Conservation (phyloP, 2,888 invertebrate genomes). For the Drosophila algonquin region DNA sequence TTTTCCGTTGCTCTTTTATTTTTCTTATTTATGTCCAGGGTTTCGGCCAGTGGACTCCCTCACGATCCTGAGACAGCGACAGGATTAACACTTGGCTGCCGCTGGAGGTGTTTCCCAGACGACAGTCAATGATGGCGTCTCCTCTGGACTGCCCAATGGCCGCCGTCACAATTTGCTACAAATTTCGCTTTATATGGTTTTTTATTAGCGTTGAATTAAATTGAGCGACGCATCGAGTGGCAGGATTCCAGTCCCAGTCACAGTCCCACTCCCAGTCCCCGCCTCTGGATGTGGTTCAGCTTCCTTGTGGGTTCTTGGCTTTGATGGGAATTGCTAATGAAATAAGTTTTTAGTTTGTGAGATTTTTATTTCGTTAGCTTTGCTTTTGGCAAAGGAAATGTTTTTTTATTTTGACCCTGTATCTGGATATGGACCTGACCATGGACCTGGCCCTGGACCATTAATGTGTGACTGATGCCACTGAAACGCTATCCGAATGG, state of each 20-base stretch:
- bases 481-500: constrained; percentile 24
- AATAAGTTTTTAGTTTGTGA: constrained; percentile 72
- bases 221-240: constrained; percentile 63
- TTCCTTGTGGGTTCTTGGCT: constrained; percentile 42
- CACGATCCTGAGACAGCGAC: constrained; percentile 29
- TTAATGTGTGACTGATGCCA: constrained; percentile 50
- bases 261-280: neutral
- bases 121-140: constrained; percentile 61
- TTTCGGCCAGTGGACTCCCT: constrained; percentile 20
- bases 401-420: constrained; percentile 47
- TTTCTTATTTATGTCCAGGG: constrained; percentile 65
- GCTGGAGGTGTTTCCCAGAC: constrained; percentile 60
- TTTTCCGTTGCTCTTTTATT: constrained; percentile 65
- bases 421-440: constrained; percentile 1
- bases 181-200: constrained; percentile 66
- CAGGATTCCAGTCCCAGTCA: neutral
- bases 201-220: constrained; percentile 79
- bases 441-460: constrained; percentile 3
- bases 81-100: constrained; percentile 70
- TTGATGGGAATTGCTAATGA: constrained; percentile 78
- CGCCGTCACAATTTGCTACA: constrained; percentile 46
- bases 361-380: constrained; percentile 51
- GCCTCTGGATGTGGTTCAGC: constrained; percentile 7
- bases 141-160: constrained; percentile 40
- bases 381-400: constrained; percentile 24